phyloP scores from a whole-genome alignment of 2,888 invertebrate species.

The Physocephala rufipes region DNA sequence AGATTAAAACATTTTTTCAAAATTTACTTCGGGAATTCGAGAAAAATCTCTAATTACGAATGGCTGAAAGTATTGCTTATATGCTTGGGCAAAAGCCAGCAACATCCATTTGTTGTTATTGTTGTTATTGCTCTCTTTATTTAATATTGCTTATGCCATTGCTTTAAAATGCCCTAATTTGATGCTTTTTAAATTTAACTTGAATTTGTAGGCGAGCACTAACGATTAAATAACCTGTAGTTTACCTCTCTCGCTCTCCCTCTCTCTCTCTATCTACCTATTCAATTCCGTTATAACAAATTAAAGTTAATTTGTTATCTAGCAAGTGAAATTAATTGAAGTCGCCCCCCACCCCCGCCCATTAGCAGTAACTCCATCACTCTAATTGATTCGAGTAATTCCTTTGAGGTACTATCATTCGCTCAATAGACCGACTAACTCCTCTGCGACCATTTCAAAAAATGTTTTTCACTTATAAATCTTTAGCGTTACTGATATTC shows the following conservation, averaged over 20 bases:
- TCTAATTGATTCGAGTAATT: too few species aligned
- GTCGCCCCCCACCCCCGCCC: neutral
- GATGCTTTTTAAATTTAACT: slow-evolving; percentile 11
- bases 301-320: neutral
- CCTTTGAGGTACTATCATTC: too few species aligned
- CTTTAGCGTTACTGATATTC: too few species aligned
- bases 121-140: neutral
- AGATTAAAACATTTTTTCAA: slow-evolving; percentile 9
- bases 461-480: too few species aligned
- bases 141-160: slow-evolving; percentile 1
- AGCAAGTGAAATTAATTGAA: neutral
- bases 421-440: too few species aligned
- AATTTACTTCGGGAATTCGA: neutral
- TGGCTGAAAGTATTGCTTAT: neutral
- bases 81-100: too few species aligned
- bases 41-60: slow-evolving; percentile 11
- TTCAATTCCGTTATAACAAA: neutral
- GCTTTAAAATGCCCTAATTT: slow-evolving; percentile 18
- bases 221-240: slow-evolving; percentile 26
- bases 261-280: neutral
- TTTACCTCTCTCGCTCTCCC: neutral
- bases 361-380: too few species aligned
- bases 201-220: too few species aligned
- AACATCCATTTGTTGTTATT: neutral
- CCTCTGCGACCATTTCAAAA: too few species aligned